A percentile compares a stretch with the other conserved stretches of the same genome.
phyloP scores from a whole-genome alignment of 2,797 vertebrate species.

The Xenentodon cancila region DNA sequence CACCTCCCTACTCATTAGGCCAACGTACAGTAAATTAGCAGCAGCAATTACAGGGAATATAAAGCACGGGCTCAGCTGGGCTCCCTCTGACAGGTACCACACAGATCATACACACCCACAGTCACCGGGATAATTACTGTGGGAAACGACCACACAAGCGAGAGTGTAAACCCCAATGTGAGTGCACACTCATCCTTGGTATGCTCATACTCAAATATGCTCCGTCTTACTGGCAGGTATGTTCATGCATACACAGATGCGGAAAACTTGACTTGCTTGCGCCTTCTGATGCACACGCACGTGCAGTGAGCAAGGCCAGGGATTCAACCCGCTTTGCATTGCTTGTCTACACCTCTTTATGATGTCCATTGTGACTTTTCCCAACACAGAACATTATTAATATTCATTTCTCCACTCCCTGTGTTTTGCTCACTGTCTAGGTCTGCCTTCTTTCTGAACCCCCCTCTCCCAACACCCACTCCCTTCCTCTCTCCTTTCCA shows the following conservation, averaged over 20 bases:
- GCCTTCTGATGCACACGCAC: conserved; percentile 38
- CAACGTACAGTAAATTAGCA: conserved; percentile 84
- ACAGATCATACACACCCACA: conserved; percentile 80
- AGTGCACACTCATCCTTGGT: conserved; percentile 41
- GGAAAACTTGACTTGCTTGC: conserved; percentile 11
- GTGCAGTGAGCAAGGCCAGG: conserved; percentile 31
- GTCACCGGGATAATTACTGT: conserved; percentile 77
- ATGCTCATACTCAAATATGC: conserved; percentile 45
- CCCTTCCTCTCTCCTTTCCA: conserved; percentile 68
- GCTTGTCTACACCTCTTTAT: conserved; percentile 84
- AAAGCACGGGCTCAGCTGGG: conserved; percentile 71
- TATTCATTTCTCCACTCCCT: conserved; percentile 82
- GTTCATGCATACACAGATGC: conserved; percentile 16
- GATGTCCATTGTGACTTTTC: conserved; percentile 81
- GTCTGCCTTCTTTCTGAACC: conserved; percentile 66
- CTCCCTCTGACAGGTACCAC: conserved; percentile 78
- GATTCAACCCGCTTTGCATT: conserved; percentile 61
- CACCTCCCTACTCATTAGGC: conserved; percentile 84
- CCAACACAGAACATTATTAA: conserved; percentile 74
- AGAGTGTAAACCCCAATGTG: conserved; percentile 45
- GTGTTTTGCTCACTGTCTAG: conserved; percentile 77
- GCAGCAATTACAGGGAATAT: conserved; percentile 82
- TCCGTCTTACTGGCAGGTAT: conserved; percentile 43
- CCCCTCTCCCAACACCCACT: conserved; percentile 30
- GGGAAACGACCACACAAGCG: conserved; percentile 76